phyloP scores from a whole-genome alignment of 2,113 vertebrate species.

The Siniperca knerii region DNA sequence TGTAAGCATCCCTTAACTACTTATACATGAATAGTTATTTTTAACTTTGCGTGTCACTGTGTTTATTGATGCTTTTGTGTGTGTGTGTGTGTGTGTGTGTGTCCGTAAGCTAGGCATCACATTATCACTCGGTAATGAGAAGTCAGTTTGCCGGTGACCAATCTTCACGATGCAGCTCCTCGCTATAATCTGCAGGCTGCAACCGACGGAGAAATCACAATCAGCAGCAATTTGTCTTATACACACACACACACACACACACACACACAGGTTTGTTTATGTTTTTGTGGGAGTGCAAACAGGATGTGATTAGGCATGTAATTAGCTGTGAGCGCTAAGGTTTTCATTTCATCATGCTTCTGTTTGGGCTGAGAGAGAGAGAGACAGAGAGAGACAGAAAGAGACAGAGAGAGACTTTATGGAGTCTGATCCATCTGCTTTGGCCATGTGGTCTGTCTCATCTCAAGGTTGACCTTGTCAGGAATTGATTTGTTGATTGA shows the following conservation, averaged over 20 bases:
- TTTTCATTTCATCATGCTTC: slow-evolving; percentile 41
- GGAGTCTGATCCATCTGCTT: neutral
- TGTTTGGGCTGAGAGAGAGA: slow-evolving; percentile 4
- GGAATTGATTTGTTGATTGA: slow-evolving; percentile 24
- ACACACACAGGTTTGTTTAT: slow-evolving; percentile 53
- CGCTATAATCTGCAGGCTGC: slow-evolving; percentile 37
- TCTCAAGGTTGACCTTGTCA: slow-evolving; percentile 13
- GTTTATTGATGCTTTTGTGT: neutral
- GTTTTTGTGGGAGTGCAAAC: slow-evolving; percentile 49
- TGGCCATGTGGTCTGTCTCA: neutral
- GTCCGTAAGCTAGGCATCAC: neutral
- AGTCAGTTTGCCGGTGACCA: slow-evolving; percentile 27
- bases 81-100: neutral
- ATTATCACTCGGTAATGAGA: slow-evolving; percentile 35
- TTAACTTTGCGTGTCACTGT: neutral
- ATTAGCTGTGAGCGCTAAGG: slow-evolving; percentile 55
- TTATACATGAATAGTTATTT: neutral
- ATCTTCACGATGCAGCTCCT: slow-evolving; percentile 31
- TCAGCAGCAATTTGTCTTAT: slow-evolving; percentile 42
- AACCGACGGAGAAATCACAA: slow-evolving; percentile 32
- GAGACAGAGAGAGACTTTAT: neutral
- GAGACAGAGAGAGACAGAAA: neutral
- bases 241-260: slow-evolving; percentile 1
- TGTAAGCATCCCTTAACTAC: neutral
- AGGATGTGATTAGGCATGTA: slow-evolving; percentile 69